Conservation (phyloP, 2,888 invertebrate species). For the Tetropium fuscum region DNA sequence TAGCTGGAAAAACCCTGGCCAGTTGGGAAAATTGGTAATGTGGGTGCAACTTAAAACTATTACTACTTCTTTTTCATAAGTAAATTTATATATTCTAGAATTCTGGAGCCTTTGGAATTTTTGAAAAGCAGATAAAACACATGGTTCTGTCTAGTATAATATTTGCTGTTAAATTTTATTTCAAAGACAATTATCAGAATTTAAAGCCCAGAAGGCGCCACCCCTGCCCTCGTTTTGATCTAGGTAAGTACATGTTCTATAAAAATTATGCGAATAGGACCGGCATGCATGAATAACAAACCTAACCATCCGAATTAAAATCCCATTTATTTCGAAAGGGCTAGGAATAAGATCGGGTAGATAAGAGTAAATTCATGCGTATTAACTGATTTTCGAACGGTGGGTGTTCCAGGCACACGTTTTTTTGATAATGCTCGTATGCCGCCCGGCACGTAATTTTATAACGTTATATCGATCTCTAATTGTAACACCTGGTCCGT, state of each 20-base stretch:
- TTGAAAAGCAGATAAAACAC: too few relatives aligned
- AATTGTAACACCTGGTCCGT: constrained; percentile 45
- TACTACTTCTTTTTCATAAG: too few relatives aligned
- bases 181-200: too few relatives aligned
- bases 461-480: constrained; percentile 42
- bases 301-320: constrained; percentile 27
- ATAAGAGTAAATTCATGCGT: constrained; percentile 13
- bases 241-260: neutral
- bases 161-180: too few relatives aligned
- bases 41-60: too few relatives aligned
- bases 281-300: constrained; percentile 12
- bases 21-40: too few relatives aligned
- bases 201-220: too few relatives aligned
- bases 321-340: constrained; percentile 13
- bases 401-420: constrained; percentile 9
- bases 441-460: constrained; percentile 33
- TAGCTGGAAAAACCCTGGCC: too few relatives aligned
- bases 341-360: neutral
- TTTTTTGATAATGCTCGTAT: constrained; percentile 20
- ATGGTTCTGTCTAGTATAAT: too few relatives aligned
- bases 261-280: neutral
- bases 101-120: too few relatives aligned
- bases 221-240: too few relatives aligned
- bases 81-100: too few relatives aligned
- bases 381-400: constrained; percentile 15